Percentiles rank a stretch among this genome's conserved stretches.
phyloP scores from a whole-genome alignment of 1,140 invertebrate species.

The Sarcophaga bullata region DNA sequence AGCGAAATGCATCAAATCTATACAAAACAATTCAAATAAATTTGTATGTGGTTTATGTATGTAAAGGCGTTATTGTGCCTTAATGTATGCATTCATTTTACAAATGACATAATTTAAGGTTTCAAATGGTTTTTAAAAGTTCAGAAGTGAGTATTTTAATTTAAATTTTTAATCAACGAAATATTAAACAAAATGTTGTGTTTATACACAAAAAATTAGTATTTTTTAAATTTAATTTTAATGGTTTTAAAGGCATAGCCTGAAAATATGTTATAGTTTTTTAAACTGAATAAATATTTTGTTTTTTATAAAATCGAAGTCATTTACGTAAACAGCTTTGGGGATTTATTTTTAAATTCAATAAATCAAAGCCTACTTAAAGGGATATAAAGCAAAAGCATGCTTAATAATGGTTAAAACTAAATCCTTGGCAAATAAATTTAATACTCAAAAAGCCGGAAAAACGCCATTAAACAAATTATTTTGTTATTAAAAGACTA shows the following conservation, averaged over 20 bases:
- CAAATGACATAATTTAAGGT: constrained; percentile 12
- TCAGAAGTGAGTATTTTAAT: too few species aligned
- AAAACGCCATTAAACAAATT: background rate
- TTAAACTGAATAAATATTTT: too few species aligned
- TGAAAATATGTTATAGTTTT: too few species aligned
- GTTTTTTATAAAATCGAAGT: too few species aligned
- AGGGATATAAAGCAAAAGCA: background rate
- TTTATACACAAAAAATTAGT: too few species aligned
- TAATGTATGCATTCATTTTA: background rate
- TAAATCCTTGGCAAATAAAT: too few species aligned
- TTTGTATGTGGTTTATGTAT: too few species aligned
- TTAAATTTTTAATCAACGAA: too few species aligned
- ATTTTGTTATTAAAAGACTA: background rate
- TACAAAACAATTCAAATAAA: background rate
- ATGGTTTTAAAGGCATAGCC: too few species aligned
- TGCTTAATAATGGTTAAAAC: background rate
- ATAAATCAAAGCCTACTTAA: constrained; percentile 5
- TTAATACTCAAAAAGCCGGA: background rate
- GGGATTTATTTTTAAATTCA: background rate
- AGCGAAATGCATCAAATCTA: background rate
- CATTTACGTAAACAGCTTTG: background rate
- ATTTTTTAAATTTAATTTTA: too few species aligned
- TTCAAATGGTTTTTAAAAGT: background rate
- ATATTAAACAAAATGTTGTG: too few species aligned
- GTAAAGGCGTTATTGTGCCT: too few species aligned